Evolutionary conservation across 2,888 invertebrate genomes (phyloP), one percentile per base, ranked within the genome.

Genomic region (Lagria hirta): DNA sequence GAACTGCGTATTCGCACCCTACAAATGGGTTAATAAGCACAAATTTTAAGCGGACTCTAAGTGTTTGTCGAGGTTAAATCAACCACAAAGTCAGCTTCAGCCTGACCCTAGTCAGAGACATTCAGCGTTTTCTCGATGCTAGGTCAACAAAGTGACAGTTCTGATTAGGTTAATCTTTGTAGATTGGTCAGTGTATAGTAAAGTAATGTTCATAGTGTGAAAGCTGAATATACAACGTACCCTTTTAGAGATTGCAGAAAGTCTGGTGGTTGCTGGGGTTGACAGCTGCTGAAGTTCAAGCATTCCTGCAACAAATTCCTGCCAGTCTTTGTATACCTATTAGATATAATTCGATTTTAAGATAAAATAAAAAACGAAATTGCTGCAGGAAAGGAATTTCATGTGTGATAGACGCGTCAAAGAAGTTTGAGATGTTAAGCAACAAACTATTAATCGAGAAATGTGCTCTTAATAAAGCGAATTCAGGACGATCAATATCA

Each of bases 261-360:
- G 46, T 43, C 41, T 53, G 43, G 48, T 34, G 50, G 48, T 53
- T 48, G 32, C 48, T 45, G 48, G 50, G 47, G 50, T 49, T 51
- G 50, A 51, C 53, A 53, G 53, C 53, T 53, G 49, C 44, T 47
- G 35, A 35, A 48, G 47, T 50, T 49, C 42, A 44, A 49, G 48
- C 53, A 48, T 49, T 53, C 44, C 44, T 41, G 26, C 42, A 10
- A 12, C 26, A 18, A 43, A 48, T 48, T 48, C 48, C 43, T 42
- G 40, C 18, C 48, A 49, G 36, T 52, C 45, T 37, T 48, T 48
- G 40, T 32, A 42, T 45, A 43, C 40, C 27, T 34, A 40, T 41
- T 30, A 36, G 35, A 29, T 34, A 46, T 30, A 36, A 43, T 45
- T 47, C 41, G 20, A 32, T 32, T 21, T 32, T 20, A 21, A n/a